Base-by-base conservation (phyloP, 2,113 vertebrate species). In the Ciconia boyciana region DNA sequence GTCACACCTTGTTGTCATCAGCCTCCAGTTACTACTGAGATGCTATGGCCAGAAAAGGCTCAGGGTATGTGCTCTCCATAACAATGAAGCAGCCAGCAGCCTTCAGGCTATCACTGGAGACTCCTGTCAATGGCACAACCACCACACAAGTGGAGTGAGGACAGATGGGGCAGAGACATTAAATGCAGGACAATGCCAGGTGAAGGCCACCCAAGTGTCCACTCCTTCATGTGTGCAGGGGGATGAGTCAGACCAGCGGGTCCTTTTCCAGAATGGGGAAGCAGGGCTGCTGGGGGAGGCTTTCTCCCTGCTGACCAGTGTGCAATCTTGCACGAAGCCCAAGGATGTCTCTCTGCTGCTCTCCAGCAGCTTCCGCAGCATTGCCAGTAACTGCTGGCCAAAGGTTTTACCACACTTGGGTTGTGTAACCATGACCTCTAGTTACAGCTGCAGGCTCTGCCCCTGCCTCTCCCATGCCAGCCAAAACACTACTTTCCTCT, bases 351-450 rank as follows among this genome's bases (percentile, higher is more conserved):
- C 68, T 70, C 81, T 65, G 60, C 71, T 90, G 88, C 68, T 96
- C 89, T 72, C 75, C 92, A 79, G 93, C 83, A 97, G 95, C 95
- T 97, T 97, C 97, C 94, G 70, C 94, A 96, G 94, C 76, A 9
- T 18, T 97, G 90, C 70, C 85, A 26, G 97, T 88, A 97, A 97
- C 64, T 96, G 76, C 92, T 92, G 90, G 93, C 83, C 93, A 61
- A 79, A 60, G 83, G 28, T 58, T 94, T 97, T 93, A 75, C 95
- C 95, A 95, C 91, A 92, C 61, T 90, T 3, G 48, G 17, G 55
- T 97, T 94, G 85, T 85, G 75, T 46, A 95, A 92, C 82, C 36
- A 8, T 44, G 89, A 82, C 71, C 93, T 77, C 61, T 52, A 54
- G 43, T 90, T 86, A 74, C 91, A 94, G 94, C 93, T 85, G 44